Percentiles rank a stretch among this genome's conserved stretches.
Evolutionary conservation across 2,888 invertebrate genomes (phyloP).

Genomic region (Himalopsyche anomala): DNA sequence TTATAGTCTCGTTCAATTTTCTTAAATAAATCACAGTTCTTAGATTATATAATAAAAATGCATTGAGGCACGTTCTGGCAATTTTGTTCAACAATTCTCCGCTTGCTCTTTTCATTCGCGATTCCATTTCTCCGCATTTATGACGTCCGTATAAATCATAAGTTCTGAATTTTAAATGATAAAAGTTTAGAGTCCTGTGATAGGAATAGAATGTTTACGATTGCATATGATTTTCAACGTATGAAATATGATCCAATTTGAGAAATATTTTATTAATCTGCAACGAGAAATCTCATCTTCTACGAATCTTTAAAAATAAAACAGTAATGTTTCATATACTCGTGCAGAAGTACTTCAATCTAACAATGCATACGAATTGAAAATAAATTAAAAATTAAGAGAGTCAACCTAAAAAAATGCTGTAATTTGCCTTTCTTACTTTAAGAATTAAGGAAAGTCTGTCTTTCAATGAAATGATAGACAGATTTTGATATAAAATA

Average conservation of each 20-base stretch:
- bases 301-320: too few relatives aligned
- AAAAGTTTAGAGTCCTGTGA: constrained; percentile 42
- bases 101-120: neutral
- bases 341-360: too few relatives aligned
- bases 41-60: constrained; percentile 30
- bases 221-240: constrained; percentile 17
- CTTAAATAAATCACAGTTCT: neutral
- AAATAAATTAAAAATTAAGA: too few relatives aligned
- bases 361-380: too few relatives aligned
- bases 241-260: neutral
- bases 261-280: neutral
- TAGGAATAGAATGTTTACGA: constrained; percentile 30
- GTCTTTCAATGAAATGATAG: too few relatives aligned
- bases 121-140: constrained; percentile 28
- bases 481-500: too few relatives aligned
- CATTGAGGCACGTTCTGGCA: constrained; percentile 30
- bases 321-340: too few relatives aligned
- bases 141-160: constrained; percentile 52
- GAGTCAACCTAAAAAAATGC: too few relatives aligned
- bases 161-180: constrained; percentile 54
- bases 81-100: constrained; percentile 35
- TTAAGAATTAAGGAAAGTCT: too few relatives aligned
- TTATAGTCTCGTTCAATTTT: neutral
- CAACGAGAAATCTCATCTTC: too few relatives aligned
- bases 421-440: too few relatives aligned